Conservation (phyloP, 35 echinoderm and acorn worm genomes). For the Ophiothrix spiculata region DNA sequence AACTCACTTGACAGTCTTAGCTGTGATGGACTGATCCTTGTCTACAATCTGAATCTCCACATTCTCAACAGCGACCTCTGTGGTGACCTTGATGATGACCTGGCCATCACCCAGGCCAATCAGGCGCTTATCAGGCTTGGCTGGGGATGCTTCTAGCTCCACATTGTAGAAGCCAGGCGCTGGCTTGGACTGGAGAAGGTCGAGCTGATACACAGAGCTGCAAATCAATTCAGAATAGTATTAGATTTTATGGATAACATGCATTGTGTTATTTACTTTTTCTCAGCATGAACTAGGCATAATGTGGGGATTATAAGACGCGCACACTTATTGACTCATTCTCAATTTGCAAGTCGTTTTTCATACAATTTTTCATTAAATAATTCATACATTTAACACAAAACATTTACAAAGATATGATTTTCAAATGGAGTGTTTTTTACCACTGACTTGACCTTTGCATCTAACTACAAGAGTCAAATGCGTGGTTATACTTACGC, state of each 20-base stretch:
- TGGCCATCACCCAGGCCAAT: constrained; percentile 71
- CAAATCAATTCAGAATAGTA: no score
- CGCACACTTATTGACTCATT: no score
- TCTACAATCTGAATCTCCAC: constrained; percentile 78
- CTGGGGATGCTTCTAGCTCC: constrained; percentile 41
- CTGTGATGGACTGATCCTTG: constrained; percentile 89
- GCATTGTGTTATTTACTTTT: no score
- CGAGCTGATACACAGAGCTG: constrained; percentile 69
- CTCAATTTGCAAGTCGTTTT: no score
- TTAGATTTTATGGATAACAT: no score
- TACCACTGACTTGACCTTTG: no score
- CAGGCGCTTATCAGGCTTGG: constrained; percentile 43
- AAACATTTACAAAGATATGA: no score
- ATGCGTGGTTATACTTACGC: constrained; percentile 46
- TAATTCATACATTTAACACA: no score
- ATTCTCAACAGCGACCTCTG: constrained; percentile 65
- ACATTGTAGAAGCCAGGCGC: constrained; percentile 76
- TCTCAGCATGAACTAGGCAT: no score
- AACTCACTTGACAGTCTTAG: constrained; percentile 89
- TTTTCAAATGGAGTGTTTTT: no score
- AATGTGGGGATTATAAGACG: no score
- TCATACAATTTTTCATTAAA: no score
- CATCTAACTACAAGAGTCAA: neutral
- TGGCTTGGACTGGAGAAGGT: constrained; percentile 81
- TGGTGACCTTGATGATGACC: constrained; percentile 88